A percentile compares a stretch with the other conserved stretches of the same genome.
phyloP scores from a whole-genome alignment of 2,113 vertebrate species.

The Malaclemys terrapin region DNA sequence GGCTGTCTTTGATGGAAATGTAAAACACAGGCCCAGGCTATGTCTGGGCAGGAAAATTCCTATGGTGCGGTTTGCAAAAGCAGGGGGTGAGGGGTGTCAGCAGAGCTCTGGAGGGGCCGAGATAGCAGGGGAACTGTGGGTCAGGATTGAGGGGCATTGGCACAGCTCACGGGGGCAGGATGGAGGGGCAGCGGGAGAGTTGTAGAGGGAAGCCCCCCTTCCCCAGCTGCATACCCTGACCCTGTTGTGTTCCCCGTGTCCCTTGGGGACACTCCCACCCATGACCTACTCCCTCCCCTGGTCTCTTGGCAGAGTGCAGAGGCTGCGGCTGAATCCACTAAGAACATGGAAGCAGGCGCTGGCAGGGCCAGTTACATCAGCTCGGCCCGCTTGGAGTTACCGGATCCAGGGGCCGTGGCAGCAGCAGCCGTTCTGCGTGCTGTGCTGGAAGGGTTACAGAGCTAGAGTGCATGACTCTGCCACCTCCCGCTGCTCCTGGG shows the following conservation, averaged over 20 bases:
- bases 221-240: not conserved
- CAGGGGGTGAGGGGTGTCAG: not conserved
- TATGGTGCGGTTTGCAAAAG: not conserved
- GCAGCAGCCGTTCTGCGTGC: slow-evolving; percentile 84
- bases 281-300: rapidly evolving
- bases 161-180: not conserved
- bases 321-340: slow-evolving; percentile 87
- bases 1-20: not conserved
- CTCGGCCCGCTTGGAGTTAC: slow-evolving; percentile 82
- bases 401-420: slow-evolving; percentile 91
- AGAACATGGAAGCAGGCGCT: slow-evolving; percentile 85
- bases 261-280: not conserved
- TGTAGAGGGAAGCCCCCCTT: not conserved
- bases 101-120: not conserved
- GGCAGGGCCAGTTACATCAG: slow-evolving; percentile 95
- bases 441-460: slow-evolving; percentile 78
- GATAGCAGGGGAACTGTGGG: not conserved
- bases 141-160: not conserved
- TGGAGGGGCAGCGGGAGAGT: not conserved
- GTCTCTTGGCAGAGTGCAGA: slow-evolving; percentile 81
- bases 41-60: not conserved
- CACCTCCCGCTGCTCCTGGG: not conserved
- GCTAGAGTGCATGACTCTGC: not conserved
- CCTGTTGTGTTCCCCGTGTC: not conserved
- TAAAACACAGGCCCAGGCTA: not conserved